phyloP scores from a whole-genome alignment of 2,113 vertebrate genomes.

The Peromyscus polionotus region DNA sequence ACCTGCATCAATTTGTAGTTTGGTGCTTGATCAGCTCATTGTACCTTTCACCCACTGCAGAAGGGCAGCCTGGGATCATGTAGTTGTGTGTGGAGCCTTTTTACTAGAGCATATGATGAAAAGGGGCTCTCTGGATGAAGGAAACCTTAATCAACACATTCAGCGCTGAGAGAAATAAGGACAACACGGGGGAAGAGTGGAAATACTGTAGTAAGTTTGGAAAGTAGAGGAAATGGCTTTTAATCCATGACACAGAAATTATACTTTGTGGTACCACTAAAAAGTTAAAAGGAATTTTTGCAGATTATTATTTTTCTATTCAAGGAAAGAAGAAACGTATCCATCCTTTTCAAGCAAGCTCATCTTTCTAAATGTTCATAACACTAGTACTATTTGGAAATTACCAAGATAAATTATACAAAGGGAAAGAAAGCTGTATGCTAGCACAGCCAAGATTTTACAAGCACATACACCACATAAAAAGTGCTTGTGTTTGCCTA shows the following conservation, averaged over 20 bases:
- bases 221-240: slow-evolving; percentile 38
- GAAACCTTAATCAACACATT: slow-evolving; percentile 50
- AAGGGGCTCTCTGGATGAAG: slow-evolving; percentile 47
- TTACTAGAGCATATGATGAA: slow-evolving; percentile 74
- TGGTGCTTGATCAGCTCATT: slow-evolving; percentile 82
- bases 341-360: background rate
- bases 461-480: background rate
- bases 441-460: background rate
- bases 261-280: background rate
- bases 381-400: background rate
- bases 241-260: background rate
- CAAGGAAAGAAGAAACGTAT: background rate
- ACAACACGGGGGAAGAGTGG: background rate
- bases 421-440: background rate
- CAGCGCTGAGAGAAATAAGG: slow-evolving; percentile 64
- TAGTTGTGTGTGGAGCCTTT: slow-evolving; percentile 65
- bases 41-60: slow-evolving; percentile 77
- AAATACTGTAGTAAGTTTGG: slow-evolving; percentile 9
- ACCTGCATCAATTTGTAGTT: slow-evolving; percentile 76
- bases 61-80: slow-evolving; percentile 74
- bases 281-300: slow-evolving; percentile 8
- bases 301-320: background rate
- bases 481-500: background rate
- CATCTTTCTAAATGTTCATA: background rate
- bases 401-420: slow-evolving; percentile 40